These are phyloP conservation scores for Crepidodera aurea DNA, from an alignment of 2,888 invertebrate species.

Conservation along the genomic window DNA sequence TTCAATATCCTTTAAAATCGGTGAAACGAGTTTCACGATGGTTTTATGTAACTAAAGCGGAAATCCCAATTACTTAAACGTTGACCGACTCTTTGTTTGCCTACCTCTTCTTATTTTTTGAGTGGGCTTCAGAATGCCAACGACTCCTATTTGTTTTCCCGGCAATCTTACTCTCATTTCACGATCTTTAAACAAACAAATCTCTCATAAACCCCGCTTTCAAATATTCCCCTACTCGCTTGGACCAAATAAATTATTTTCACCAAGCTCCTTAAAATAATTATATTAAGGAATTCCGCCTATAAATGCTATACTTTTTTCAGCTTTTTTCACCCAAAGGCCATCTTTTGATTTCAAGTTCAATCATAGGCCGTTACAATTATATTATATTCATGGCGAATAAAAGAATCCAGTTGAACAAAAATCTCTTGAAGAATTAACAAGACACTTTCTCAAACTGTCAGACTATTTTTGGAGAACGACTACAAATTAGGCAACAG, in stretches of 20 bases:
- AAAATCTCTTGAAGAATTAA: not conserved
- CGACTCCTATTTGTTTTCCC: conserved; percentile 50
- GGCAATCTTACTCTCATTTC: conserved; percentile 52
- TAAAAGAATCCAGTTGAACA: too few relatives aligned
- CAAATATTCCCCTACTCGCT: not conserved
- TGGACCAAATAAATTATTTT: not conserved
- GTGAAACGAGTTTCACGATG: not conserved
- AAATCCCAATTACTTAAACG: conserved; percentile 60
- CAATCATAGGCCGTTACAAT: too few relatives aligned
- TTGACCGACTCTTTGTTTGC: conserved; percentile 58
- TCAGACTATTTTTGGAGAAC: not conserved
- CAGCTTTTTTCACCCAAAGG: too few relatives aligned
- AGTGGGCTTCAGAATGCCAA: conserved; percentile 40
- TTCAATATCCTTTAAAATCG: not conserved
- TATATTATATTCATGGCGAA: too few relatives aligned
- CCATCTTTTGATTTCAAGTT: too few relatives aligned
- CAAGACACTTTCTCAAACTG: too few relatives aligned
- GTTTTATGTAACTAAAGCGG: conserved; percentile 14
- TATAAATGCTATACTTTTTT: too few relatives aligned
- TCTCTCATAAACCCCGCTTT: conserved; percentile 15
- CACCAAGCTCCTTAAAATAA: not conserved
- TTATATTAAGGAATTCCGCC: too few relatives aligned
- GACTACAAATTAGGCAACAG: not conserved
- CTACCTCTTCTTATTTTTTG: conserved; percentile 55
- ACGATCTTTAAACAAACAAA: conserved; percentile 55